Evolutionary conservation across 2,797 vertebrate species (phyloP), one percentile per base, ranked within the genome.

Genomic region (Micrastur ruficollis): DNA sequence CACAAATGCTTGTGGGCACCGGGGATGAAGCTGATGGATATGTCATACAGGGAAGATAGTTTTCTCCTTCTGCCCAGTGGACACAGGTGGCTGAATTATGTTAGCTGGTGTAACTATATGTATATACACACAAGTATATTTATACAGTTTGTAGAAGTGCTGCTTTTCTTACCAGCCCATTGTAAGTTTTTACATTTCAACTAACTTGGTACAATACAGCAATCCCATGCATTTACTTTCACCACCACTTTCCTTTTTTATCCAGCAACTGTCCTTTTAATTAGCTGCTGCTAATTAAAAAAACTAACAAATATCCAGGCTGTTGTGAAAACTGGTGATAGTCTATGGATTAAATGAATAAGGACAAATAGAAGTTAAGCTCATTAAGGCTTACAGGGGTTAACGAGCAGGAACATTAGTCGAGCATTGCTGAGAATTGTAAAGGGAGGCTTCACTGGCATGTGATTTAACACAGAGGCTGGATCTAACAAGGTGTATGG

Each of bases 271-370:
- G 13, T 58, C 29, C 55, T 91, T 95, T 95, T 90, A 96, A 91
- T 97, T 96, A 95, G 42, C 56, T 85, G 14, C 18, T 73, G 62
- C 26, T 96, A 96, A 97, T 96, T 96, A 53, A 91, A 95, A 89
- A 75, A 72, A 26, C 19, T 52, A 75, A 59, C 32, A 70, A 79
- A 83, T 91, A 92, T n/a, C 38, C 68, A 91, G 72, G 65, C 65
- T 40, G 19, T 75, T 81, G 86, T 87, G 71, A 94, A 96, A 96
- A 81, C 21, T 80, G 32, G 66, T 81, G 84, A 87, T 94, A 83
- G 59, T 85, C 71, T 93, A 36, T 42, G 66, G 42, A 90, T 92
- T 90, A 90, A 95, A 84, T 78, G 26, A 92, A 79, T 95, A 76
- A 91, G 65, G 76, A 76, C 74, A 96, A 93, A 92, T 59, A 92